Conservation (phyloP, 2,113 vertebrate species). For the Nesoenas mayeri region DNA sequence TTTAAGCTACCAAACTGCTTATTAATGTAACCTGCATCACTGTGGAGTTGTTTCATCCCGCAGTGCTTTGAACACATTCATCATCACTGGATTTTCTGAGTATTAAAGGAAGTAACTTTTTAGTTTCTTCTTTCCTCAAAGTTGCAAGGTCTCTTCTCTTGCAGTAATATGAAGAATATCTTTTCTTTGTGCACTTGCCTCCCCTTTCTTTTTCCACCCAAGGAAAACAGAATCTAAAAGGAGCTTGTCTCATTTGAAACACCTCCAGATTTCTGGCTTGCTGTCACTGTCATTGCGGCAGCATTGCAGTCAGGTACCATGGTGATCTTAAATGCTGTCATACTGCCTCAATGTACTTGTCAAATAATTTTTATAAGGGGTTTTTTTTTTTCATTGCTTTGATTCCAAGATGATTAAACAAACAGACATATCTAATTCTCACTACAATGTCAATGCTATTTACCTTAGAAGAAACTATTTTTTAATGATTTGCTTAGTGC, state of each 20-base stretch:
- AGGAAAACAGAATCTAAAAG: neutral
- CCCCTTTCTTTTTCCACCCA: neutral
- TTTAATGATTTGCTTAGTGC: neutral
- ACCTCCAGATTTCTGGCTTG: constrained; percentile 20
- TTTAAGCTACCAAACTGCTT: neutral
- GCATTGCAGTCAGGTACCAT: constrained; percentile 40
- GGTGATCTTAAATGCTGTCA: constrained; percentile 31
- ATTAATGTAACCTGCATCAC: neutral
- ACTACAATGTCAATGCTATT: neutral
- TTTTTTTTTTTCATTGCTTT: neutral
- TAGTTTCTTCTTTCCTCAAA: neutral
- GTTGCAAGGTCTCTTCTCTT: neutral
- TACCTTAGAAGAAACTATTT: neutral
- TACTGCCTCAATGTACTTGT: constrained; percentile 9
- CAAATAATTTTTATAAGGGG: neutral
- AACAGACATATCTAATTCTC: neutral
- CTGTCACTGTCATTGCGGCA: neutral
- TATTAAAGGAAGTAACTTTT: neutral
- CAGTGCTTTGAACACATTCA: neutral
- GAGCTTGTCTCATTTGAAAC: neutral
- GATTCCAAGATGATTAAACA: constrained; percentile 22
- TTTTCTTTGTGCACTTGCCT: neutral
- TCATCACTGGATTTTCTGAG: neutral
- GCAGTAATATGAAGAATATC: neutral
- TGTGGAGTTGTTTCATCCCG: neutral